Evolutionary conservation across 2,888 invertebrate genomes (phyloP), one percentile per base, ranked within the genome.

Genomic region (Bugulina stolonifera): DNA sequence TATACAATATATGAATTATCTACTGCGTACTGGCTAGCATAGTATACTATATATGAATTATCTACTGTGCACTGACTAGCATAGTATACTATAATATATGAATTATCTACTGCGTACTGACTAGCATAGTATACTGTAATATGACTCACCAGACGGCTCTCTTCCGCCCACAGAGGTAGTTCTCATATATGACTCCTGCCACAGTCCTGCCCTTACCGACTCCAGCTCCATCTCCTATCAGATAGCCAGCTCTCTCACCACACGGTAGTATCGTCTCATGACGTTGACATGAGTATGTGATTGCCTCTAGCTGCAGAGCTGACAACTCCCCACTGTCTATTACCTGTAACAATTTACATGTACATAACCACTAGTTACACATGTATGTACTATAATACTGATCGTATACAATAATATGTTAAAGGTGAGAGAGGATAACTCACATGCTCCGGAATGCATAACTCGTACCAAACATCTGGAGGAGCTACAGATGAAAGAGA

Each of bases 141-240:
- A 18, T 18, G 14, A 72, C 76, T 72, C 77, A 85, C 98, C 99
- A 99, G 75, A 99, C 89, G n/a, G 98, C 92, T 77, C 94, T 90
- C 85, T 96, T 96, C 71, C 96, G 88, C 0, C 96, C 94, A 81
- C 91, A 90, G 76, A 94, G 83, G 83, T 94, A 97, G 86, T 99
- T 99, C 87, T 99, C 99, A 86, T 89, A 95, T 79, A 99, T 99
- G 71, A 99, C 91, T 71, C 98, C 98, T 3, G 95, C 98, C 75
- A 99, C 94, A 0, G 98, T 99, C 73, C 99, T 89, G 29, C 97
- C 97, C 84, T 97, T 97, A 74, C 97, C 97, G 71, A 97, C 96
- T 76, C 97, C 97, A 52, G 76, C 76, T 35, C 76, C 76, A 58
- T 76, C 76, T 90, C 92, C 94, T 73, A 99, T 93, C 0, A 99